These are phyloP conservation scores for Eupithecia exiguata DNA, from an alignment of 2,888 invertebrate genomes.

Conservation along the genomic window DNA sequence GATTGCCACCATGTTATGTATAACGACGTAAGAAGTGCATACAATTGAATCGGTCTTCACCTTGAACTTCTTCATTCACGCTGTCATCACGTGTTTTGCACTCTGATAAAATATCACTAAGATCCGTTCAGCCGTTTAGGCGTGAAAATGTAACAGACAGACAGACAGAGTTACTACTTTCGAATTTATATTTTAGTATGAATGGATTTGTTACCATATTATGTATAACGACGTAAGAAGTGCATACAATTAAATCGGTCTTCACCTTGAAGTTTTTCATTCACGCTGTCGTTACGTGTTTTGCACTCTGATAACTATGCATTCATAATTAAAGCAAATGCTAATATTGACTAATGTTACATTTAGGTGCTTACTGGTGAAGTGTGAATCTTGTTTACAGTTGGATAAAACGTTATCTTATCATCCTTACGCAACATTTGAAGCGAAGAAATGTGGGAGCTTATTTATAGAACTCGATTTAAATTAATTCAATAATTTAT, in stretches of 20 bases:
- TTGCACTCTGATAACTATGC: neutral
- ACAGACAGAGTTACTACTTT: too few species aligned
- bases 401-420: neutral
- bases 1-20: too few species aligned
- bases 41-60: neutral
- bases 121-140: too few species aligned
- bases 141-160: too few species aligned
- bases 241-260: neutral
- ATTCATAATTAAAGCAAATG: neutral
- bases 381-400: slow-evolving; percentile 8
- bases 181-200: too few species aligned
- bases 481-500: neutral
- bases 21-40: neutral
- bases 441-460: neutral
- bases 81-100: neutral
- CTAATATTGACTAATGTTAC: neutral
- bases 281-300: neutral
- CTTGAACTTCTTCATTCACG: neutral
- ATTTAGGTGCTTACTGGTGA: neutral
- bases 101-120: too few species aligned
- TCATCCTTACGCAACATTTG: neutral
- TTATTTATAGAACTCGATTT: neutral
- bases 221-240: neutral
- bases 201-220: too few species aligned
- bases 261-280: neutral